Base-by-base conservation (phyloP, 2,797 vertebrate genomes). In the Hypotaenidia philippensis region DNA sequence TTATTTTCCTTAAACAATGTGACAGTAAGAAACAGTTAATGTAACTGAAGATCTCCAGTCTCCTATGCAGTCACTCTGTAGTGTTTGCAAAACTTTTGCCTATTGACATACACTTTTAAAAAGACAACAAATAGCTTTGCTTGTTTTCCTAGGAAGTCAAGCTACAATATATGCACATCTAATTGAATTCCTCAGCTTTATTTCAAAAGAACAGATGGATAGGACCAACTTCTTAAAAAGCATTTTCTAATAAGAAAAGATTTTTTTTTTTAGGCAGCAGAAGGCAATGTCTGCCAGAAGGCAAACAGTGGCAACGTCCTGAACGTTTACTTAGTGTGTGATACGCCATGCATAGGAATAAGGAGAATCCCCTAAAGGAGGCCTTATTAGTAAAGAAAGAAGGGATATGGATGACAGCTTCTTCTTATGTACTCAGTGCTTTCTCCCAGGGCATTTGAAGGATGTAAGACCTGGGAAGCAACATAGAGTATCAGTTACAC, bases 101-200 rank as follows among this genome's bases (percentile, higher is more conserved):
- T 79, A 31, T 82, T 93, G 90, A 56, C 66, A 49, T 26, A 56
- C 1, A 3, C 47, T 69, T 93, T 41, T 34, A 21, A 81, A 85
- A 91, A 70, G 32, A 72, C 18, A 79, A 57, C 45, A 82, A 38
- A 72, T 76, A 79, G 27, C 45, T 90, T 50, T 38, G 53, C 80
- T 89, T 90, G 16, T 93, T 90, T 83, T 82, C 53, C 40, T 70
- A 40, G 40, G 59, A 72, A 82, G 59, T 72, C 63, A 77, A 55
- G 55, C 34, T 84, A 63, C 88, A 94, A 87, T 89, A 20, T 65
- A 63, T 93, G 78, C 70, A 70, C 49, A 57, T 70, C 41, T 87
- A 87, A 74, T 49, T 59, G 63, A 90, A 92, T 92, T 82, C 66
- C 59, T 88, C 49, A 75, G 49, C 36, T 93, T 79, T 77, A 49